These are phyloP conservation scores for Tauraco hartlaubi DNA, from an alignment of 2,797 vertebrate genomes.

Conservation along the genomic window DNA sequence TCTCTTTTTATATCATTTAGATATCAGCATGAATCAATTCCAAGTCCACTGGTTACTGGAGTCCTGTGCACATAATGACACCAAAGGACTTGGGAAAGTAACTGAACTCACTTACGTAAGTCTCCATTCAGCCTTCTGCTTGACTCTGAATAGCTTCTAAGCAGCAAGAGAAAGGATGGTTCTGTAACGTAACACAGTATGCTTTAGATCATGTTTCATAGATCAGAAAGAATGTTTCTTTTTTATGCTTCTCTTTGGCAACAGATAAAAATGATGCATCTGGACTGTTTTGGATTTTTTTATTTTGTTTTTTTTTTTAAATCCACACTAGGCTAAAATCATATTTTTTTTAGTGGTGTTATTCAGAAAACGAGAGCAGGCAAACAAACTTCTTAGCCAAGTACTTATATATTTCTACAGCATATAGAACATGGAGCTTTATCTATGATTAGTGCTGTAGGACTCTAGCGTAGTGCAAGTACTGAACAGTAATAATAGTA, in stretches of 20 bases:
- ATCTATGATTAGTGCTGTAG: neutral
- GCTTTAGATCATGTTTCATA: neutral
- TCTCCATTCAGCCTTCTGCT: conserved; percentile 3
- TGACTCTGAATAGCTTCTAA: neutral
- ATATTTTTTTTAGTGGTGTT: neutral
- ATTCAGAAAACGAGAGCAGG: neutral
- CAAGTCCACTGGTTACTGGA: conserved; percentile 93
- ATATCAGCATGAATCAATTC: conserved; percentile 83
- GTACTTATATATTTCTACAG: neutral
- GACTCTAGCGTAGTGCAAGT: neutral
- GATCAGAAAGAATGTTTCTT: neutral
- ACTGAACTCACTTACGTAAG: conserved; percentile 86
- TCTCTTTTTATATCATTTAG: conserved; percentile 71
- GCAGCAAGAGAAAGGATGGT: neutral
- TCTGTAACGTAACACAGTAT: neutral
- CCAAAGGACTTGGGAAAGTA: conserved; percentile 82
- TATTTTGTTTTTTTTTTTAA: neutral
- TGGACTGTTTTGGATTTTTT: neutral
- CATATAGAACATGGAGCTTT: neutral
- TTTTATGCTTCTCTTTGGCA: neutral
- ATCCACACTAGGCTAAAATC: neutral
- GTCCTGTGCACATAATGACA: conserved; percentile 89
- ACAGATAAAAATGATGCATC: neutral
- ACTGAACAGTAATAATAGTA: neutral
- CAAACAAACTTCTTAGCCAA: neutral